A percentile compares a stretch with the other conserved stretches of the same genome.
Evolutionary conservation across 2,888 invertebrate genomes (phyloP).

Genomic region (Elaeidobius kamerunicus): DNA sequence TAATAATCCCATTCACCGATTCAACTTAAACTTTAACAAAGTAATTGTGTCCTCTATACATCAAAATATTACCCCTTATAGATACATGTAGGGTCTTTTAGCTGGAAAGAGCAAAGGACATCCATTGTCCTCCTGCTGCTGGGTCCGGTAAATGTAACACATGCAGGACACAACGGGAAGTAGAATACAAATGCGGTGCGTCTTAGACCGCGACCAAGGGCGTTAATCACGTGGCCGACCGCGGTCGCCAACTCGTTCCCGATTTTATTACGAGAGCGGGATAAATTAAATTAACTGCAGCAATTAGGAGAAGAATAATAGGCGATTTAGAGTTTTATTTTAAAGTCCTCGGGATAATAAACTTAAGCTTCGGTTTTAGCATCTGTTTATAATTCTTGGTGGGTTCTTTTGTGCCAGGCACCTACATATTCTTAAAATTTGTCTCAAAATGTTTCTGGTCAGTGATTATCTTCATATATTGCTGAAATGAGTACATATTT

Average conservation of each 20-base stretch:
- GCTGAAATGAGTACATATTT: too few relatives aligned
- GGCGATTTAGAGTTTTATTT: constrained; percentile 49
- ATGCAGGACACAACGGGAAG: constrained; percentile 45
- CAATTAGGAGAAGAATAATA: constrained; percentile 44
- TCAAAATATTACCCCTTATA: too few relatives aligned
- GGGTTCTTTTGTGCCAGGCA: background rate
- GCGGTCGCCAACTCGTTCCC: constrained; percentile 35
- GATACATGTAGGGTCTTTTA: too few relatives aligned
- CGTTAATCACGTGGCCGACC: constrained; percentile 27
- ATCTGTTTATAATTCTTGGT: constrained; percentile 27
- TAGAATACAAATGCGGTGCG: constrained; percentile 48
- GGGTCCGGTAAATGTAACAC: constrained; percentile 41
- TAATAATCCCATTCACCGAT: too few relatives aligned
- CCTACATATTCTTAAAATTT: too few relatives aligned
- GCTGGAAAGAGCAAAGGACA: constrained; percentile 5
- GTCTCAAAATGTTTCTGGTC: too few relatives aligned
- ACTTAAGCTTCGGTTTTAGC: constrained; percentile 30
- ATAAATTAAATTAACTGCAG: constrained; percentile 53
- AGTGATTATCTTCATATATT: too few relatives aligned
- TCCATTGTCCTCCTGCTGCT: constrained; percentile 20
- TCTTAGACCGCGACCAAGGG: constrained; percentile 43
- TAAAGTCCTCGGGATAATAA: constrained; percentile 30
- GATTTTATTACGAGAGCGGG: constrained; percentile 51
- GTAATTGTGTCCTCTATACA: too few relatives aligned
- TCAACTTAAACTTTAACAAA: too few relatives aligned